Evolutionary conservation across 2,888 invertebrate genomes (phyloP), one percentile per base, ranked within the genome.

Genomic region (Patella caerulea): DNA sequence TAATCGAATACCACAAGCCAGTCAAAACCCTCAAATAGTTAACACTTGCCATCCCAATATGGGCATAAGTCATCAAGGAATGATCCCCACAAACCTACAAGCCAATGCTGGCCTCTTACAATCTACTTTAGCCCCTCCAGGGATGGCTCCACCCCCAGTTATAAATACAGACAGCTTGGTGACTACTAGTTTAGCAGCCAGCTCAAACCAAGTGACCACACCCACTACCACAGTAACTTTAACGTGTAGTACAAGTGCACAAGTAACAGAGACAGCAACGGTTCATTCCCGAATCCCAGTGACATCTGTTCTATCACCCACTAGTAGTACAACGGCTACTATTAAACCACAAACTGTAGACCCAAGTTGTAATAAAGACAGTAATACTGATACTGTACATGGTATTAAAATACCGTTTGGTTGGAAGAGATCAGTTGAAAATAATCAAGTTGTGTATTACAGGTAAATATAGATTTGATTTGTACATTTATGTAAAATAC

Each of bases 401-500:
- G 65, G 65, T 75, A 92, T 94, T 81, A 89, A 94, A 86, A 94
- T 95, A 88, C 95, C 96, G 85, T 94, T 94, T 87, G 95, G 96
- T 83, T 96, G 96, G 96, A 95, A 95, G 91, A 93, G 96, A 90
- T 93, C 95, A 85, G 93, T 94, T 86, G 94, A 94, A 90, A 94
- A 95, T 92, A 95, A 95, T 86, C 94, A 94, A 91, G 93, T 96
- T 91, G 94, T 95, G 89, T 96, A 96, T 92, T 94, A 95, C 92
- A 96, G 95, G 96, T 95, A 91, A 93, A 93, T 92, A 9, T 69
- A 55, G 19, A 45, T 15, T 52, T 29, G 12, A 52, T 19, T 19
- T 45, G 15, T 53, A n/a, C n/a, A 17, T n/a, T 59, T 15, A 29
- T 15, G 3, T 59, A 54, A 5, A 15, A 52, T 15, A 65, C 15